These are phyloP conservation scores for Aldrovandia affinis DNA, from an alignment of 2,797 vertebrate genomes.

Conservation along the genomic window DNA sequence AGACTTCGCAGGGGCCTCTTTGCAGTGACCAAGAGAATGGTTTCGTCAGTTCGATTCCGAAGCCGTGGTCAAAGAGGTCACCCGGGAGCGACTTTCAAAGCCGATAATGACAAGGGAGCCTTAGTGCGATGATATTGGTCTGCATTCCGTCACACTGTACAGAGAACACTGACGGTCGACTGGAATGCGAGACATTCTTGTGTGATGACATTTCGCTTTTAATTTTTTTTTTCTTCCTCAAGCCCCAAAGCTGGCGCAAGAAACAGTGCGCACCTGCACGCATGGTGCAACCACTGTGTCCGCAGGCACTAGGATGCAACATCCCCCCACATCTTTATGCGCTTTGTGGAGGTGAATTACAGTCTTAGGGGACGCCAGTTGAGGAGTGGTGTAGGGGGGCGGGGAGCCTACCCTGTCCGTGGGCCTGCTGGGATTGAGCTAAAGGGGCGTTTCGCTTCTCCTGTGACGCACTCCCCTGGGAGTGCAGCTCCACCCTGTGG, in stretches of 20 bases:
- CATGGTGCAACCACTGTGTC: not conserved
- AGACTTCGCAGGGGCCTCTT: not conserved
- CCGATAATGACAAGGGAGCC: conserved; percentile 12
- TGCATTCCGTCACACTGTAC: conserved; percentile 21
- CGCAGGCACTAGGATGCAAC: not conserved
- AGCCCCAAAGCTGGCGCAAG: not conserved
- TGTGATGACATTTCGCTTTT: conserved; percentile 1
- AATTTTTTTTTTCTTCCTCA: not conserved
- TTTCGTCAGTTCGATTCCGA: conserved; percentile 4
- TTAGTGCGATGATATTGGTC: not conserved
- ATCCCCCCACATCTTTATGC: not conserved
- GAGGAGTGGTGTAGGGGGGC: not conserved
- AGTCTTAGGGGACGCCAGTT: not conserved
- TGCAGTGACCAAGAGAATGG: not conserved
- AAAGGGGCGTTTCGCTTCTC: conserved; percentile 36
- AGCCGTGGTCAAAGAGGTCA: not conserved
- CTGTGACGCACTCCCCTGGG: not conserved
- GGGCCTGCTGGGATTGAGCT: conserved; percentile 29
- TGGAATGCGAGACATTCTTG: conserved; percentile 23
- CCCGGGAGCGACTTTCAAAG: not conserved
- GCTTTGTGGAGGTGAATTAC: not conserved
- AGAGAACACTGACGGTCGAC: not conserved
- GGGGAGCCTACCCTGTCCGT: not conserved
- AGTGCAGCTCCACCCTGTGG: not conserved
- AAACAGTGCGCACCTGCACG: not conserved